Conservation (phyloP, 2,113 vertebrate genomes). For the Rallus limicola region DNA sequence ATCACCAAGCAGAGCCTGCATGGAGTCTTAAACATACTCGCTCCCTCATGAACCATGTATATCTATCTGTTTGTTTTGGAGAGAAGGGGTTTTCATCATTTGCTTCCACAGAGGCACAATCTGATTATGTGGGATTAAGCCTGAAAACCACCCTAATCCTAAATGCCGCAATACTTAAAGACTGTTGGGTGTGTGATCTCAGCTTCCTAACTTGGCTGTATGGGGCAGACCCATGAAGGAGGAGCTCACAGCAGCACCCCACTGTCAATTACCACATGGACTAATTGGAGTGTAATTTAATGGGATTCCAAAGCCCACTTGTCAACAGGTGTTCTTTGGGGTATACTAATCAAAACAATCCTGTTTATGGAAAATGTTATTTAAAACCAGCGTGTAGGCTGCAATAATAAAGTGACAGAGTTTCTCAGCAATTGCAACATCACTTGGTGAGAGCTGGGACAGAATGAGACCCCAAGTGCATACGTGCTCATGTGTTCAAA, state of each 20-base stretch:
- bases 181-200: neutral
- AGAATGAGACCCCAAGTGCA: neutral
- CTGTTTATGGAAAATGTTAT: constrained; percentile 52
- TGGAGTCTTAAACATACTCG: neutral
- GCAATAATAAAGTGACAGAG: constrained; percentile 22
- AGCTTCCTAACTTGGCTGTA: neutral
- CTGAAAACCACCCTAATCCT: neutral
- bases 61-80: neutral
- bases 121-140: constrained; percentile 6
- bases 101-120: neutral
- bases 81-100: neutral
- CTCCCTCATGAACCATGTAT: neutral
- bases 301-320: neutral
- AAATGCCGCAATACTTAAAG: neutral
- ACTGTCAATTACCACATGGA: neutral
- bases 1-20: neutral
- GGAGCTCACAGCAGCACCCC: neutral
- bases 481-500: constrained; percentile 43
- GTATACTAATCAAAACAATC: constrained; percentile 37
- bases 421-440: constrained; percentile 24
- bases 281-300: constrained; percentile 24
- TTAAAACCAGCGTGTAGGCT: constrained; percentile 51
- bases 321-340: constrained; percentile 40
- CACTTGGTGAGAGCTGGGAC: neutral
- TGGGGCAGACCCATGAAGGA: neutral